These are phyloP conservation scores for Nephrotoma flavescens DNA, from an alignment of 2,888 invertebrate genomes.

Conservation along the genomic window DNA sequence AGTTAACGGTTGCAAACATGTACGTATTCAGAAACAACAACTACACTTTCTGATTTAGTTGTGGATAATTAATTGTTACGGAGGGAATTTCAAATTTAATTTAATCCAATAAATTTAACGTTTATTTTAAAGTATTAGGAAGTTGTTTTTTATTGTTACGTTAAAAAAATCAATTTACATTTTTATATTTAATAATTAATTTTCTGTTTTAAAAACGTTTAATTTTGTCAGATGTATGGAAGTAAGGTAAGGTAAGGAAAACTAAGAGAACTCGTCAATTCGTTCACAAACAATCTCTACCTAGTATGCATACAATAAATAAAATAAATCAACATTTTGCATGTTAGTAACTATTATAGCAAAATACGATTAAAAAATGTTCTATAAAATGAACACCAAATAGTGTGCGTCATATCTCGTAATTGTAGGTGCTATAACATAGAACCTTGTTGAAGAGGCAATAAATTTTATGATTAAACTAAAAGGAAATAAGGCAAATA, in stretches of 20 bases:
- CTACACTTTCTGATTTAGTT: background rate
- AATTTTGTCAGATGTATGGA: too few relatives aligned
- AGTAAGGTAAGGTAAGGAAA: too few relatives aligned
- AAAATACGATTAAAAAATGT: background rate
- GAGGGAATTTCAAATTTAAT: background rate
- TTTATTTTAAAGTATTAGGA: background rate
- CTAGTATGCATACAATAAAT: too few relatives aligned
- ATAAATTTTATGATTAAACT: background rate
- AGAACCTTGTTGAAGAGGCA: background rate
- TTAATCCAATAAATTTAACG: background rate
- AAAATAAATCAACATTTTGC: too few relatives aligned
- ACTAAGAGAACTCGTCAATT: too few relatives aligned
- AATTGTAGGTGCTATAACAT: background rate
- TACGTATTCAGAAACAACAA: background rate
- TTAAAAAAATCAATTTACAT: background rate
- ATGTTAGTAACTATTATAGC: too few relatives aligned
- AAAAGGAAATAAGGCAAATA: background rate
- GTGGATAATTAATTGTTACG: background rate
- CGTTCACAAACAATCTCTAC: too few relatives aligned
- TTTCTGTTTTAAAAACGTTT: too few relatives aligned
- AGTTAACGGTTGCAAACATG: background rate
- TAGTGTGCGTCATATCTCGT: background rate
- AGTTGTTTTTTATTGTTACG: background rate
- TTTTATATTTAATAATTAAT: too few relatives aligned
- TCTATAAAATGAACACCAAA: background rate